Evolutionary conservation across 2,888 invertebrate genomes (phyloP).

Genomic region (Blomia tropicalis): DNA sequence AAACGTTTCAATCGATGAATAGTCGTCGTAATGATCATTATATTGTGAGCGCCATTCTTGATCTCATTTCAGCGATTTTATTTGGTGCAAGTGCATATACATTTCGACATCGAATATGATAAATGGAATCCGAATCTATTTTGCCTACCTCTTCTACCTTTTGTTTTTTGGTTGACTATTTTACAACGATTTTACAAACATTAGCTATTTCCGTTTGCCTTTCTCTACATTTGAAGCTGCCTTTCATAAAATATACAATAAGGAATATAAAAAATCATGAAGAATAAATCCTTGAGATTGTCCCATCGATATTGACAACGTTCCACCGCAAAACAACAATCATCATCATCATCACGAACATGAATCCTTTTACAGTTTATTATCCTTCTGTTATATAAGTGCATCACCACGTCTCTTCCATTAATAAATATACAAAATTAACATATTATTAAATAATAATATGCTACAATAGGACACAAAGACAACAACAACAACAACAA

Average conservation of each 20-base stretch:
- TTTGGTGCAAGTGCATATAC: constrained; percentile 3
- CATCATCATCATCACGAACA: background rate
- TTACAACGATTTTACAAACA: background rate
- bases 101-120: constrained; percentile 2
- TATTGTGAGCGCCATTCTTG: background rate
- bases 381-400: no score
- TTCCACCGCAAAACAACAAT: background rate
- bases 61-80: constrained; percentile 1
- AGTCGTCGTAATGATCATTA: background rate
- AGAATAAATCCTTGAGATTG: background rate
- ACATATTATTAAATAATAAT: no score
- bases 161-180: no score
- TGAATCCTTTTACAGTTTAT: no score
- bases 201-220: background rate
- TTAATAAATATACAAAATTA: no score
- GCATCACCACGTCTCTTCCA: no score
- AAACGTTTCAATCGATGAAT: background rate
- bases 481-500: no score
- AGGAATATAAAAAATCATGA: background rate
- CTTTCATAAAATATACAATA: no score
- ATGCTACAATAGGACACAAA: no score
- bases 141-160: no score
- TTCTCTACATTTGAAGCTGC: background rate
- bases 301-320: background rate
- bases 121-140: no score